These are phyloP conservation scores for Machimus rusticus DNA, from an alignment of 2,888 invertebrate species.

Conservation along the genomic window DNA sequence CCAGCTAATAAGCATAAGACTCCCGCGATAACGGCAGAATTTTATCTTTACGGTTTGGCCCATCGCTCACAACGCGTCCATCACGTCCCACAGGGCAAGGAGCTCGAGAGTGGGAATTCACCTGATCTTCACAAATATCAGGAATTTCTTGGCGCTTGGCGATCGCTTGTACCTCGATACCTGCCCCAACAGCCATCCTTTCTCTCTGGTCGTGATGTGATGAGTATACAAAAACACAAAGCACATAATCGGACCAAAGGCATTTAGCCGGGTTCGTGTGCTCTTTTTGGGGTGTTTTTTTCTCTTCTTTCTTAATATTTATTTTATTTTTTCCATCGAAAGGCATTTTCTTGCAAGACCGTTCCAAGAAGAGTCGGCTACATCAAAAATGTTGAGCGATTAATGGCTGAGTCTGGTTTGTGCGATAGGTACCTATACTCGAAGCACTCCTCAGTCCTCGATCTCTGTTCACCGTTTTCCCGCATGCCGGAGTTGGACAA, in stretches of 20 bases:
- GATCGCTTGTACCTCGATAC: neutral
- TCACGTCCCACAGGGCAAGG: neutral
- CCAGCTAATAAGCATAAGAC: neutral
- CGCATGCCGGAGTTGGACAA: neutral
- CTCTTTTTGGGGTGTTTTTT: neutral
- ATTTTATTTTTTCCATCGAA: neutral
- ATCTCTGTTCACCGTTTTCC: neutral
- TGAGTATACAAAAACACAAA: slow-evolving; percentile 8
- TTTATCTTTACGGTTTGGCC: neutral
- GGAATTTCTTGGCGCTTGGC: neutral
- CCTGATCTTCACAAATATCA: neutral
- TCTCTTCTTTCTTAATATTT: neutral
- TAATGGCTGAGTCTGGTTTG: slow-evolving; percentile 39
- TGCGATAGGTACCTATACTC: slow-evolving; percentile 28
- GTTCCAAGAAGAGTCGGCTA: slow-evolving; percentile 40
- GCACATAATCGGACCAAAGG: neutral
- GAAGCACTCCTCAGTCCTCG: neutral
- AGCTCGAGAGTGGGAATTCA: neutral
- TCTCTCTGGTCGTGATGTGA: neutral
- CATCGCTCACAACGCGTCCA: neutral
- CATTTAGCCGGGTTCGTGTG: slow-evolving; percentile 3
- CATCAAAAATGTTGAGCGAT: slow-evolving; percentile 37
- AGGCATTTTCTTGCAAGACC: slow-evolving; percentile 40
- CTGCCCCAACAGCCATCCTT: slow-evolving; percentile 3
- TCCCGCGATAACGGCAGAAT: neutral